Conservation (phyloP, 1,140 invertebrate genomes). For the Zaprionus inermis region DNA sequence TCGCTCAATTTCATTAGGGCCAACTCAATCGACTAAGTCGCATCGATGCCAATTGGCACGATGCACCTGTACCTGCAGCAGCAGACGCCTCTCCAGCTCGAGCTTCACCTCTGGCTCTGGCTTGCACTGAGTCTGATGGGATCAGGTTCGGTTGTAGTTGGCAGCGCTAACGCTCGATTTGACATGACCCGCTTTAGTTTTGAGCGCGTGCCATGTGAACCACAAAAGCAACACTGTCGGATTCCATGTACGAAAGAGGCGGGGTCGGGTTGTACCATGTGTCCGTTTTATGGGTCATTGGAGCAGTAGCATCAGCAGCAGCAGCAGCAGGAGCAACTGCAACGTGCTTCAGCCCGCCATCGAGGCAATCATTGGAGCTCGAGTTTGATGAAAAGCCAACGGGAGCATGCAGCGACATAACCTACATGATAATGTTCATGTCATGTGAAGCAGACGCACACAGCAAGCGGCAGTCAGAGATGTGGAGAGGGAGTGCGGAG, state of each 20-base stretch:
- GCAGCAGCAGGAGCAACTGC: slow-evolving; percentile 13
- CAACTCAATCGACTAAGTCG: slow-evolving; percentile 43
- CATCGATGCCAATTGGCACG: slow-evolving; percentile 62
- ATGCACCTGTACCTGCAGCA: slow-evolving; percentile 31
- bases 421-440: slow-evolving; percentile 65
- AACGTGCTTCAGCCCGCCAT: slow-evolving; percentile 39
- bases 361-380: slow-evolving; percentile 50
- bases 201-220: slow-evolving; percentile 61
- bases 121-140: background rate
- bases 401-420: slow-evolving; percentile 65
- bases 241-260: no score
- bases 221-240: slow-evolving; percentile 55
- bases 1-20: slow-evolving; percentile 48
- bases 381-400: slow-evolving; percentile 68
- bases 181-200: slow-evolving; percentile 50
- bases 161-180: slow-evolving; percentile 48
- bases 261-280: background rate
- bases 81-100: slow-evolving; percentile 7
- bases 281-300: slow-evolving; percentile 79
- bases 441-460: slow-evolving; percentile 29
- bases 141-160: background rate
- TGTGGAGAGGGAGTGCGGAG: background rate
- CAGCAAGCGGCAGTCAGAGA: background rate
- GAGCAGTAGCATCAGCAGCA: slow-evolving; percentile 51
- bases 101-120: slow-evolving; percentile 7